Evolutionary conservation across 2,113 vertebrate genomes (phyloP).

Genomic region (Pterocles gutturalis): DNA sequence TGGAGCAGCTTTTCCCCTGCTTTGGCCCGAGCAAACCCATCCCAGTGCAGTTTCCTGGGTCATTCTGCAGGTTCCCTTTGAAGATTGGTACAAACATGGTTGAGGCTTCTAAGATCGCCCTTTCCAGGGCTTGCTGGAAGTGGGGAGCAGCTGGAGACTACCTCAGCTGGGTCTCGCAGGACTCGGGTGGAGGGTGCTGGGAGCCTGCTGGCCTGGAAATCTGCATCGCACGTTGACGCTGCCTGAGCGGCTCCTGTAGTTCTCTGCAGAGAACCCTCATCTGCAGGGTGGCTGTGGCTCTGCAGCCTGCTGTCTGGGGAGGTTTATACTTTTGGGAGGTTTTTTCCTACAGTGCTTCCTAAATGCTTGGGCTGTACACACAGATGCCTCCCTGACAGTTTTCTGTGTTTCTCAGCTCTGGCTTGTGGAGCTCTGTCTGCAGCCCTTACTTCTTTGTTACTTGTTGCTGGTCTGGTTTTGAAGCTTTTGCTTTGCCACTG

Average conservation of each 20-base stretch:
- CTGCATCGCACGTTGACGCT: rapidly evolving
- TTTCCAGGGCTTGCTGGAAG: background rate
- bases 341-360: background rate
- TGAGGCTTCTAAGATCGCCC: background rate
- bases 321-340: background rate
- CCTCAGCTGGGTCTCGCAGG: background rate
- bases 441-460: background rate
- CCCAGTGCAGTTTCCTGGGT: background rate
- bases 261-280: no score
- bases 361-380: background rate
- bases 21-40: background rate
- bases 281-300: background rate
- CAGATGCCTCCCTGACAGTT: background rate
- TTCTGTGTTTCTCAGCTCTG: background rate
- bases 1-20: background rate
- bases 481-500: background rate
- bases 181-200: background rate
- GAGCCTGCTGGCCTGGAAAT: background rate
- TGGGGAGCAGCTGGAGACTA: background rate
- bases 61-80: background rate
- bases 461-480: background rate
- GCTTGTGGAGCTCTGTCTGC: background rate
- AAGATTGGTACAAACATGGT: rapidly evolving
- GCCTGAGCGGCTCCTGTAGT: background rate
- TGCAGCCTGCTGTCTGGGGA: no score